phyloP scores from a whole-genome alignment of 2,888 invertebrate species.

The Phaedon cochleariae region DNA sequence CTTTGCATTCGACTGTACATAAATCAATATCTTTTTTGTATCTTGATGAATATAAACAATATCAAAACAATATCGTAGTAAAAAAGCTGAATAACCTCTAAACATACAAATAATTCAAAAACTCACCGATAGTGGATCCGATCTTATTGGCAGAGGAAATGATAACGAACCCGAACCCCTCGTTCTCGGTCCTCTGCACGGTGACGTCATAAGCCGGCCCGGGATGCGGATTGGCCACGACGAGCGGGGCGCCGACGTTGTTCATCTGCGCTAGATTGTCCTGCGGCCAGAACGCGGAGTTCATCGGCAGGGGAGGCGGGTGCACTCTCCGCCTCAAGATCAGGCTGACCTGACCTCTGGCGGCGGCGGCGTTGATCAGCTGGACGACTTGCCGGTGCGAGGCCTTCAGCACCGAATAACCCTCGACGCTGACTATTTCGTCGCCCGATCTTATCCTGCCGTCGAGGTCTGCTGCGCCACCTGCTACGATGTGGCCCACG shows the following conservation, averaged over 20 bases:
- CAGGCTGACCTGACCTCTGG: conserved; percentile 82
- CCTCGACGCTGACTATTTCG: conserved; percentile 94
- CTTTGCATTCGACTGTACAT: no score
- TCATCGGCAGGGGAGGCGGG: conserved; percentile 49
- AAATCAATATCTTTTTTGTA: no score
- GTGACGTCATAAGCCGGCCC: conserved; percentile 88
- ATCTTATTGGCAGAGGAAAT: conserved; percentile 93
- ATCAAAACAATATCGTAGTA: no score
- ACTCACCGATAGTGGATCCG: conserved; percentile 85
- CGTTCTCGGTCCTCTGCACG: conserved; percentile 88
- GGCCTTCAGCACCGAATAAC: conserved; percentile 71
- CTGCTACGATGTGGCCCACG: conserved; percentile 95
- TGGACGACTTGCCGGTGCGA: conserved; percentile 95
- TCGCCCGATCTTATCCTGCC: conserved; percentile 91
- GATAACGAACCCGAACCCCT: conserved; percentile 99
- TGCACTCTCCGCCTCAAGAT: conserved; percentile 68
- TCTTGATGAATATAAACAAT: no score
- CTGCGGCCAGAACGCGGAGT: conserved; percentile 48
- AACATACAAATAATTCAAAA: conserved; percentile 13
- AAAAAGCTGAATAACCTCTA: not conserved
- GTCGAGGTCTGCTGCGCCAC: conserved; percentile 93
- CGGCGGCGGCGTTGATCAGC: conserved; percentile 88
- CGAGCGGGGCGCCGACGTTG: conserved; percentile 43
- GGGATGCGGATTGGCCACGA: conserved; percentile 53
- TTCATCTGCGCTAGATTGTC: conserved; percentile 42